A percentile compares a stretch with the other conserved stretches of the same genome.
Conservation (phyloP, 2,797 vertebrate genomes). For the Micromesistius poutassou region DNA sequence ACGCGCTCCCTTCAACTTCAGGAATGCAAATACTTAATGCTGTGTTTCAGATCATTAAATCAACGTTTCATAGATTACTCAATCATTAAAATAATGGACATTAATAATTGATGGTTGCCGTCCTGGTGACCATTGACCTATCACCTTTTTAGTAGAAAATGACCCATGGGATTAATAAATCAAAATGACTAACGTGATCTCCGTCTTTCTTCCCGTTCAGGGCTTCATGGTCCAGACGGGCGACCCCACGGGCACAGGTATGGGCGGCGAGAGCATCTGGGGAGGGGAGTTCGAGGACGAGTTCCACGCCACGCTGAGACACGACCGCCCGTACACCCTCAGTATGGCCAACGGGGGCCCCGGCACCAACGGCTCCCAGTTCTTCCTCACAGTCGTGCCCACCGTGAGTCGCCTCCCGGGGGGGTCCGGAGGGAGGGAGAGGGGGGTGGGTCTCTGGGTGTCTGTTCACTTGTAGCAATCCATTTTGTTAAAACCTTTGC, state of each 20-base stretch:
- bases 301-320: slow-evolving; percentile 93
- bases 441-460: background rate
- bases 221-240: slow-evolving; percentile 99
- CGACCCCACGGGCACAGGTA: slow-evolving; percentile 96
- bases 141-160: no score
- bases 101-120: no score
- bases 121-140: no score
- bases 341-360: slow-evolving; percentile 97
- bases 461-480: background rate
- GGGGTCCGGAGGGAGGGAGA: background rate
- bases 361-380: slow-evolving; percentile 94
- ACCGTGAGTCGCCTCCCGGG: slow-evolving; percentile 78
- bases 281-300: slow-evolving; percentile 98
- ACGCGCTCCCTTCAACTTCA: no score
- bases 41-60: background rate
- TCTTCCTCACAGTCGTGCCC: slow-evolving; percentile 95
- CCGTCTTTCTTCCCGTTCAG: slow-evolving; percentile 54
- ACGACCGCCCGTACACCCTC: slow-evolving; percentile 95
- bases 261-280: slow-evolving; percentile 99
- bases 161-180: background rate
- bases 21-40: background rate
- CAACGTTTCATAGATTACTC: background rate
- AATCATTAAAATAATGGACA: no score
- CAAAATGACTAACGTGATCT: background rate
- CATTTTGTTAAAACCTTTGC: no score